phyloP scores from a whole-genome alignment of 2,113 vertebrate species.

The Ictidomys tridecemlineatus region DNA sequence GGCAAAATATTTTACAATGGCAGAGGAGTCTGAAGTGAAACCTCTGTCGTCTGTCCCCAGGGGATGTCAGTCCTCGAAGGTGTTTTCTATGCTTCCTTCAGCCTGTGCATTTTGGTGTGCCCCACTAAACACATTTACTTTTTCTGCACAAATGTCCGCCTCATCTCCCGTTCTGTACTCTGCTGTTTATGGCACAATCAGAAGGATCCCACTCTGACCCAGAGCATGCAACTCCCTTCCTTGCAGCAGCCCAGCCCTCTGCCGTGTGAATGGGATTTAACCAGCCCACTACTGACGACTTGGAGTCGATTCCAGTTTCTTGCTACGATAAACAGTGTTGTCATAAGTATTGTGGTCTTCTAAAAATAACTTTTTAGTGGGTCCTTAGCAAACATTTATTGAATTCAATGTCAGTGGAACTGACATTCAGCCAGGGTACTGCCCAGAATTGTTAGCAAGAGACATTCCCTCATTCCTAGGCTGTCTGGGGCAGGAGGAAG shows the following conservation, averaged over 20 bases:
- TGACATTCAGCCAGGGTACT: neutral
- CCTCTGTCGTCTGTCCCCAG: neutral
- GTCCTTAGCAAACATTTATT: neutral
- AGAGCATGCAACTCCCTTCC: accelerated
- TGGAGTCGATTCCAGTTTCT: neutral
- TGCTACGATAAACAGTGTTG: neutral
- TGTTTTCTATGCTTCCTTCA: neutral
- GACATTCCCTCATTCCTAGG: neutral
- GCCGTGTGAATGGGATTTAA: neutral
- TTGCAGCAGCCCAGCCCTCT: neutral
- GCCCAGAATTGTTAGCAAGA: neutral
- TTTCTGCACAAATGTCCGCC: neutral
- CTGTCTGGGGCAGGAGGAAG: neutral
- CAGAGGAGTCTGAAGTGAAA: neutral
- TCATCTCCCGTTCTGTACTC: neutral
- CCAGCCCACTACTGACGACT: neutral
- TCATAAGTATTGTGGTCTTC: neutral
- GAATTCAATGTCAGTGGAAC: neutral
- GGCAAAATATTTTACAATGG: neutral
- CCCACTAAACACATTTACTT: neutral
- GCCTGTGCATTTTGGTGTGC: neutral
- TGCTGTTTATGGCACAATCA: too few relatives aligned
- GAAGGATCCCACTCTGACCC: neutral
- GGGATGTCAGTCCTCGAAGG: neutral
- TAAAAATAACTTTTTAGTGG: neutral